Base-by-base conservation (phyloP, 2,888 invertebrate genomes). In the Orthosia incerta region DNA sequence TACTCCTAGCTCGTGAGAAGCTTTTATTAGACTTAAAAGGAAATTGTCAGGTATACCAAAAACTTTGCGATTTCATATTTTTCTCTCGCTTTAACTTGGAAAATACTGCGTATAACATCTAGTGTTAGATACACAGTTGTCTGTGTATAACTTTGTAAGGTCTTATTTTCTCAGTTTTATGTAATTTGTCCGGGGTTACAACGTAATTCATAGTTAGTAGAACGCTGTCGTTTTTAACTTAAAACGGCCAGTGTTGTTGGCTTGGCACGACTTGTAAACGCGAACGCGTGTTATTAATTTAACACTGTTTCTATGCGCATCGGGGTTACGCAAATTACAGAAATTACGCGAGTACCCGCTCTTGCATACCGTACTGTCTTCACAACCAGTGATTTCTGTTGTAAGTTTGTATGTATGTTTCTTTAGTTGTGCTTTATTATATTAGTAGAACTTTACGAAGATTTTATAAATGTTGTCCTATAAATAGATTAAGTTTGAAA, bases 281-380 rank as follows among this genome's bases (percentile, higher is more conserved):
- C 81, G 68, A 80, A 83, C 74, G 61, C 71, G 79, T 79, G 80
- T 85, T 86, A 88, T 90, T 88, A 90, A 88, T 89, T 88, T 89
- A 89, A 88, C 89, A 88, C 89, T 87, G 82, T 86, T 87, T 87
- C 84, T 82, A 79, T 82, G 74, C 76, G 76, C 67, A 75, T 74
- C 64, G 66, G 74, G 82, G 76, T 74, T 80, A 83, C 64, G 72
- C 61, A 81, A 73, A 74, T 81, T 81, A 80, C 67, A 70, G 70
- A 81, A 81, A 80, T 80, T 80, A 81, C 64, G 73, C 64, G 66
- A 67, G 56, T 46, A 77, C 53, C 26, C 51, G 48, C 51, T 65
- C 46, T 69, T 70, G 18, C 59, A 39, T 60, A 67, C 72, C 18
- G 9, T n/a, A 55, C 60, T 57, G 53, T 70, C 64, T 70, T 60